Percentiles rank a stretch among this genome's conserved stretches.
Evolutionary conservation across 1,140 invertebrate species (phyloP).

Genomic region (Aphis craccivora): DNA sequence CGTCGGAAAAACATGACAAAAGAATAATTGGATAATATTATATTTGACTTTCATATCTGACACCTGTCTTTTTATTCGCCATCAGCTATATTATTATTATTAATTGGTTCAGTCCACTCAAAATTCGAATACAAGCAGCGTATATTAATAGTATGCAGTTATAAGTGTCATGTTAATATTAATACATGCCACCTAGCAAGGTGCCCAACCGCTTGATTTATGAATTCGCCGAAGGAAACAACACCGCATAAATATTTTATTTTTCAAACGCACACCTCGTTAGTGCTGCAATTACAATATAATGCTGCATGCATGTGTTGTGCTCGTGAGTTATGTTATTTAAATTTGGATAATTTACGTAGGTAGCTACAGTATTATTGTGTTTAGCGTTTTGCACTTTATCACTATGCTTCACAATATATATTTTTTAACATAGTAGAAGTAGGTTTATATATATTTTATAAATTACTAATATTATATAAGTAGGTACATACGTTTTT

Average conservation of each 20-base stretch:
- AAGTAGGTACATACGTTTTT: background rate
- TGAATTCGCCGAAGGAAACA: background rate
- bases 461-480: background rate
- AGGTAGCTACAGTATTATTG: background rate
- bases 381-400: background rate
- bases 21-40: constrained; percentile 28
- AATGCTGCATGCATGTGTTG: background rate
- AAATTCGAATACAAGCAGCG: background rate
- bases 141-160: background rate
- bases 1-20: constrained; percentile 1
- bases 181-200: background rate
- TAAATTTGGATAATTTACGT: background rate
- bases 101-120: background rate
- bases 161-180: background rate
- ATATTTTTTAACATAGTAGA: background rate
- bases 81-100: background rate
- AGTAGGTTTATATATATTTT: background rate
- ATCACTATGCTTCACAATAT: background rate
- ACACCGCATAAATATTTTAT: background rate
- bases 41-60: background rate
- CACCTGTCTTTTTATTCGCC: background rate
- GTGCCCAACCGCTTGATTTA: background rate
- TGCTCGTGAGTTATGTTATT: background rate
- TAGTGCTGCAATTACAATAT: background rate
- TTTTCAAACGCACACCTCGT: background rate